Percentiles rank a stretch among this genome's conserved stretches.
phyloP scores from a whole-genome alignment of 2,113 vertebrate species.

The Nettapus auritus region DNA sequence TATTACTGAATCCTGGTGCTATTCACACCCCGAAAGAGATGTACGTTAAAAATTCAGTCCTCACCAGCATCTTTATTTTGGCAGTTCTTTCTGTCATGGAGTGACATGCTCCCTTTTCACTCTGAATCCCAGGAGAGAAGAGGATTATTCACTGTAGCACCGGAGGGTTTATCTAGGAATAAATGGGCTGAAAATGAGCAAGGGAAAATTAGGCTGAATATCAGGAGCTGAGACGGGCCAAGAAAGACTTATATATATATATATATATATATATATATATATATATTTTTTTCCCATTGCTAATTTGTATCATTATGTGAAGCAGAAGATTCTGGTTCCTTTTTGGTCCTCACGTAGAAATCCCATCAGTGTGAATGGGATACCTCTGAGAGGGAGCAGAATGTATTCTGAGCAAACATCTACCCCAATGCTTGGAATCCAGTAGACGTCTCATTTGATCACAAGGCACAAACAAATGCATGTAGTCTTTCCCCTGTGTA shows the following conservation, averaged over 20 bases:
- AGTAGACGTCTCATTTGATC: neutral
- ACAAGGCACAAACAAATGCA: accelerated
- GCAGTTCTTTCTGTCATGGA: slow-evolving; percentile 28
- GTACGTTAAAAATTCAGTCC: slow-evolving; percentile 12
- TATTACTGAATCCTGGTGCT: slow-evolving; percentile 42
- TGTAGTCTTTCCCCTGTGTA: neutral
- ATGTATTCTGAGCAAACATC: neutral
- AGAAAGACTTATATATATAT: neutral
- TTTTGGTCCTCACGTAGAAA: neutral
- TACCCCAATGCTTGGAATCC: neutral
- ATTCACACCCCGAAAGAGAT: neutral
- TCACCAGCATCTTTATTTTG: slow-evolving; percentile 49
- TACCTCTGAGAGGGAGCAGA: neutral
- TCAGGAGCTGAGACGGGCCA: neutral
- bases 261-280: neutral
- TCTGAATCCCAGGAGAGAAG: slow-evolving; percentile 28
- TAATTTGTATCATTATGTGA: neutral
- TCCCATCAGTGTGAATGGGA: neutral
- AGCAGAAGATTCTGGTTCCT: neutral
- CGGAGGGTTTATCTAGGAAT: slow-evolving; percentile 53
- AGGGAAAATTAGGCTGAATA: neutral
- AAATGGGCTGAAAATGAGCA: slow-evolving; percentile 65
- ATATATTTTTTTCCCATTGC: neutral
- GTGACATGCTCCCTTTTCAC: slow-evolving; percentile 52
- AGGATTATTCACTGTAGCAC: slow-evolving; percentile 48